phyloP scores from a whole-genome alignment of 2,113 vertebrate species.

The Sialia sialis region DNA sequence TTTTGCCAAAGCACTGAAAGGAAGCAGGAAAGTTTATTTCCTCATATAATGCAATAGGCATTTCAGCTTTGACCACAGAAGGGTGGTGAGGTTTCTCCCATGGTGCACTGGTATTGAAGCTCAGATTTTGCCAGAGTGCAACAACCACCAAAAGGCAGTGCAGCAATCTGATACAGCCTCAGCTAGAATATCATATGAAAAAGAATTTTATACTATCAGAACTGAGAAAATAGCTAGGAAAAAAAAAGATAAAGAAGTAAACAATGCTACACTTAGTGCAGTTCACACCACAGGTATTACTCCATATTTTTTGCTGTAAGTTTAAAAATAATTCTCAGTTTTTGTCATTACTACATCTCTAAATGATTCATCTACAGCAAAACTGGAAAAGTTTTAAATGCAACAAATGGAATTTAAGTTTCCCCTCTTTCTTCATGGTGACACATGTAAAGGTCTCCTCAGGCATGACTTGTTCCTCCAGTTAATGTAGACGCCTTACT shows the following conservation, averaged over 20 bases:
- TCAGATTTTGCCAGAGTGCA: neutral
- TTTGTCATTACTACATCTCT: neutral
- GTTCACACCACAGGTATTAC: neutral
- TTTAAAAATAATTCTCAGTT: neutral
- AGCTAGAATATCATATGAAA: neutral
- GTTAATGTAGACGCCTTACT: neutral
- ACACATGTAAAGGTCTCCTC: neutral
- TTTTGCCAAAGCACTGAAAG: neutral
- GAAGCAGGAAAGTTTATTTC: neutral
- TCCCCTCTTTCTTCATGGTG: neutral
- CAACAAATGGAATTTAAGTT: neutral
- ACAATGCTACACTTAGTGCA: neutral
- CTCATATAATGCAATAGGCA: neutral
- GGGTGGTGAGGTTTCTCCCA: neutral
- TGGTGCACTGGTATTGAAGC: rapidly evolving
- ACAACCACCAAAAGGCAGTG: neutral
- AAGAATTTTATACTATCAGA: neutral
- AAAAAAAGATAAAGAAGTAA: neutral
- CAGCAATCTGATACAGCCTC: neutral
- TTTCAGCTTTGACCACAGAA: neutral
- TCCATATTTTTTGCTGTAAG: neutral
- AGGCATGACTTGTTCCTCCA: neutral
- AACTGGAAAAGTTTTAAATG: neutral
- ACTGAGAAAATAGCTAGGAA: neutral
- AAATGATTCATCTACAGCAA: neutral